phyloP scores from a whole-genome alignment of 2,797 vertebrate genomes.

The Glyptemys insculpta region DNA sequence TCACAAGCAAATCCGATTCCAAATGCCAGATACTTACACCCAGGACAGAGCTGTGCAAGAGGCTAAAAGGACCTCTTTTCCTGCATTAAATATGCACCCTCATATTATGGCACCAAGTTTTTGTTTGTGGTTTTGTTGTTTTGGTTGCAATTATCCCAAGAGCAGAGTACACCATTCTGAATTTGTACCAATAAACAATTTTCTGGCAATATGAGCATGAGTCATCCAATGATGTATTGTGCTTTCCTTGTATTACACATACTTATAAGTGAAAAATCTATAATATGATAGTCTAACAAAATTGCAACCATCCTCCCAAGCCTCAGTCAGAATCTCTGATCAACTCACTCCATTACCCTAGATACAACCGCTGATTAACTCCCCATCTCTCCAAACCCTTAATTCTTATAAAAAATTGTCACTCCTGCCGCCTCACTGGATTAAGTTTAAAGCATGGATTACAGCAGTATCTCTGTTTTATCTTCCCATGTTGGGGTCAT shows the following conservation, averaged over 20 bases:
- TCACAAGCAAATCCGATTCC: neutral
- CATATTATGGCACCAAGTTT: neutral
- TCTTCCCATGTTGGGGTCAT: neutral
- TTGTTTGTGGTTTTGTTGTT: neutral
- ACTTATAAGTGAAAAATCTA: neutral
- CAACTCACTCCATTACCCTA: neutral
- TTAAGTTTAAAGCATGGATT: neutral
- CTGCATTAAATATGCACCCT: neutral
- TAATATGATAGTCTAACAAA: neutral
- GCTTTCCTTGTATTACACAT: neutral
- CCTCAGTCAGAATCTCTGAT: neutral
- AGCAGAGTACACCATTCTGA: neutral
- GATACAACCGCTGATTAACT: neutral
- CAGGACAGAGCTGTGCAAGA: neutral
- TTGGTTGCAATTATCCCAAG: neutral
- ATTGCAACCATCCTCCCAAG: neutral
- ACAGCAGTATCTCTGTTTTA: neutral
- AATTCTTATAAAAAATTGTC: neutral
- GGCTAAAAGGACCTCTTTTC: neutral
- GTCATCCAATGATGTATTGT: neutral
- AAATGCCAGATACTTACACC: neutral
- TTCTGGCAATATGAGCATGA: fast-evolving
- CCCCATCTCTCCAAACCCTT: neutral
- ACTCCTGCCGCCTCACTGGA: neutral
- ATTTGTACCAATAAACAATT: neutral